phyloP scores from a whole-genome alignment of 2,888 invertebrate genomes.

The Coecobrya sp. region DNA sequence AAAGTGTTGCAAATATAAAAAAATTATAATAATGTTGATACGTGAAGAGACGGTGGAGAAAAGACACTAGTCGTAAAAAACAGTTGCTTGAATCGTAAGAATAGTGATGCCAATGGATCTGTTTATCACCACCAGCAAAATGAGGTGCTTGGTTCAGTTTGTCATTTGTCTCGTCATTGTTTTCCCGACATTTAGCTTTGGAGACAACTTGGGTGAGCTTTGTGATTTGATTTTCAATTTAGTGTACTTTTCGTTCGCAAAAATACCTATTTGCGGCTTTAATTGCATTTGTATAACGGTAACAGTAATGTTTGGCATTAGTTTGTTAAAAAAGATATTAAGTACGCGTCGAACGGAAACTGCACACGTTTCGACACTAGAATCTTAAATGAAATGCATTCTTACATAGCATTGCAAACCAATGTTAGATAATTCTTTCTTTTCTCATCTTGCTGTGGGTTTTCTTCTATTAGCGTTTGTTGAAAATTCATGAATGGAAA shows the following conservation, averaged over 20 bases:
- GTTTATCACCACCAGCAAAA: background rate
- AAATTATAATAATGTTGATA: conserved; percentile 8
- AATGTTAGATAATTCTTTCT: no score
- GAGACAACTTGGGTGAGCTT: conserved; percentile 83
- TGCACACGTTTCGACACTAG: no score
- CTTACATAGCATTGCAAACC: no score
- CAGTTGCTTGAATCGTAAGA: background rate
- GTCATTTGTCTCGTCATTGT: conserved; percentile 72
- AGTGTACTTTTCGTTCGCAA: background rate
- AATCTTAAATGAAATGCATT: no score
- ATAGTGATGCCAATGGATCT: background rate
- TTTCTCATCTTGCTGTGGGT: no score
- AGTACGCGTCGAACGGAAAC: no score
- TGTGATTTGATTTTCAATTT: conserved; percentile 63
- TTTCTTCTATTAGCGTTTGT: no score
- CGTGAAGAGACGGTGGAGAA: conserved; percentile 4
- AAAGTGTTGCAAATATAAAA: background rate
- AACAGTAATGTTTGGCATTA: no score
- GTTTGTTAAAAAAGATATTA: no score
- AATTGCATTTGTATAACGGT: background rate
- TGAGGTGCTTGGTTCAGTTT: conserved; percentile 31
- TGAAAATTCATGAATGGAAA: background rate
- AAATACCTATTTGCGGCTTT: background rate
- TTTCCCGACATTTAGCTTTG: conserved; percentile 75
- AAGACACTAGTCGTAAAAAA: conserved; percentile 23